Evolutionary conservation across 1,140 invertebrate genomes (phyloP).

Genomic region (Heliconius hermathena): DNA sequence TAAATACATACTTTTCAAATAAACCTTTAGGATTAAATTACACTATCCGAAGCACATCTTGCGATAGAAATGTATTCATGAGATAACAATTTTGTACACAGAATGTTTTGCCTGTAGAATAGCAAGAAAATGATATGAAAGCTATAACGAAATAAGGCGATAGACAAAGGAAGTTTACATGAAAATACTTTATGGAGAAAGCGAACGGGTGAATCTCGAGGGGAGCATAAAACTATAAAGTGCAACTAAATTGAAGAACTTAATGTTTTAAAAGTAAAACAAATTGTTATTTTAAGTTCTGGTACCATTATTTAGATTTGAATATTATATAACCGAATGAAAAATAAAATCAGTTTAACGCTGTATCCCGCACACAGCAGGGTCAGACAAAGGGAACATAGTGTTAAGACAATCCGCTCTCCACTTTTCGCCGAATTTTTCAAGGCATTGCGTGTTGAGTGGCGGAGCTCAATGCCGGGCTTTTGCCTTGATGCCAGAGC

Average conservation of each 20-base stretch:
- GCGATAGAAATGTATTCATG: not conserved
- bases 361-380: too few relatives aligned
- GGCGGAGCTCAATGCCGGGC: too few relatives aligned
- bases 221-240: constrained; percentile 25
- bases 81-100: not conserved
- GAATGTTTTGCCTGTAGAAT: not conserved
- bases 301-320: not conserved
- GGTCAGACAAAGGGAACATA: too few relatives aligned
- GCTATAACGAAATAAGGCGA: constrained; percentile 20
- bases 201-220: constrained; percentile 20
- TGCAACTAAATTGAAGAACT: constrained; percentile 23
- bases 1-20: not conserved
- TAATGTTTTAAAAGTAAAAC: not conserved
- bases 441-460: too few relatives aligned
- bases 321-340: too few relatives aligned
- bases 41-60: not conserved
- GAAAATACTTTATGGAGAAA: constrained; percentile 20
- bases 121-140: not conserved
- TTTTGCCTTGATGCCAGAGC: too few relatives aligned
- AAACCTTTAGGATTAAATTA: not conserved
- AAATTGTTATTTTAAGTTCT: not conserved
- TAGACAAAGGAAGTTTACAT: constrained; percentile 30
- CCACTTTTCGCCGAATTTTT: too few relatives aligned
- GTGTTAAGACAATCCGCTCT: too few relatives aligned
- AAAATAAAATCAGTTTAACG: too few relatives aligned